Base-by-base conservation (phyloP, 2,888 invertebrate genomes). In the Amiota communis region DNA sequence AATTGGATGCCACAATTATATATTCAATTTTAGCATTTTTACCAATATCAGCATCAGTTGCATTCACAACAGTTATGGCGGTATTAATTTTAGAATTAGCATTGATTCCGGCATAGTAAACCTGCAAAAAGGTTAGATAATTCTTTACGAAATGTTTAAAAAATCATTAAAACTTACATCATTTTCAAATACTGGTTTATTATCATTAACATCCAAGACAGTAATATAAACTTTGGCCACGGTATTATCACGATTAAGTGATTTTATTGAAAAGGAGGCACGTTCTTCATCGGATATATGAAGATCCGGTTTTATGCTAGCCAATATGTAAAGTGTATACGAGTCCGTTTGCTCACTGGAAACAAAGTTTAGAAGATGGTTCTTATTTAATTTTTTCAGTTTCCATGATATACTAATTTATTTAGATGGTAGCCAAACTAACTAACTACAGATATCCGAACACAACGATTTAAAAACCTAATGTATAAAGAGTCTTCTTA, bases 191-290 rank as follows among this genome's bases (percentile, higher is more conserved):
- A 91, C 90, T 0, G 97, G 97, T 8, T 93, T 92, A 87, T 96
- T 96, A 85, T 97, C 97, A 82, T 97, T 97, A 70, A 95, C 93
- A 86, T 97, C 97, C 36, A 94, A 90, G 8, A 98, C 92, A 2
- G 91, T 92, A 53, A 97, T 91, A 71, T 91, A 92, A 1, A 96
- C 94, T 71, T 92, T 92, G 0, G 95, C 94, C 17, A 96, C 92
- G 65, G 95, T 94, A 65, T 92, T 92, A 78, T 96, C 95, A 59
- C 91, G 90, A 72, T 90, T 89, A 0, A 90, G 76, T n/a, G 85
- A 86, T 72, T 89, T 89, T 6, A 89, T 91, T 12, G 91, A 90
- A 79, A 91, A 89, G 46, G 90, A 87, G 9, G 90, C 88, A 36
- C 90, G 86, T 77, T 92, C 91, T 76, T 91, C 91, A 47, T 89